Base-by-base conservation (phyloP, 2,113 vertebrate genomes). In the Gracilinanus agilis region DNA sequence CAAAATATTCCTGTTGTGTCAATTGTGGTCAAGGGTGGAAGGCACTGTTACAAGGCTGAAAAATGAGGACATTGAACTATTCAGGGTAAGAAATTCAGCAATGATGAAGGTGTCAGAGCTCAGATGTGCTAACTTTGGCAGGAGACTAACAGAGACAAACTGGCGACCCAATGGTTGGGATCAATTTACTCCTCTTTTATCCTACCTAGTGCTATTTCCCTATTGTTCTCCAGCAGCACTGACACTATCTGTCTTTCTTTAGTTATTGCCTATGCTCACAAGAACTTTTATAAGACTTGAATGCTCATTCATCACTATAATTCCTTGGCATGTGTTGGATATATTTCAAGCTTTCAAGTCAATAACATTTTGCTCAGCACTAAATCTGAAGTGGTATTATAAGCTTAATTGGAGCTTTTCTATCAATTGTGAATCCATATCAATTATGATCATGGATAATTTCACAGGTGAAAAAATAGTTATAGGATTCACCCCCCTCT, bases 231-330 rank as follows among this genome's bases (percentile, higher is more conserved):
- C 34, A 61, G 0, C 23, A 54, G 53, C 24, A 34, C 24, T 10
- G 53, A 16, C 24, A 40, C 13, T 89, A 9, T 25, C 5, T 89
- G 23, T 93, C 40, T 90, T 13, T 49, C 89, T 58, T 90, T 94
- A 27, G 24, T 90, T 3, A 19, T 56, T 91, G n/a, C 29, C 89
- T 40, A 54, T 34, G 24, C 24, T n/a, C n/a, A 25, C 19, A 89
- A 53, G 89, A 13, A n/a, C 2, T 44, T 49, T 49, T 9, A 4
- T 0, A 0, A 1, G 21, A 11, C 2, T 61, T 24, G n/a, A 29
- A n/a, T 0, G 29, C 23, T 2, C 24, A 3, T 24, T 61, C 19
- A 2, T 53, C n/a, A 24, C 0, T 44, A 11, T 1, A 10, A 3
- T 92, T 75, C 90, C 90, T 93, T 56, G 23, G 23, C 2, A 0